These are phyloP conservation scores for Nesidiocoris tenuis DNA, from an alignment of 2,888 invertebrate species.

Conservation along the genomic window DNA sequence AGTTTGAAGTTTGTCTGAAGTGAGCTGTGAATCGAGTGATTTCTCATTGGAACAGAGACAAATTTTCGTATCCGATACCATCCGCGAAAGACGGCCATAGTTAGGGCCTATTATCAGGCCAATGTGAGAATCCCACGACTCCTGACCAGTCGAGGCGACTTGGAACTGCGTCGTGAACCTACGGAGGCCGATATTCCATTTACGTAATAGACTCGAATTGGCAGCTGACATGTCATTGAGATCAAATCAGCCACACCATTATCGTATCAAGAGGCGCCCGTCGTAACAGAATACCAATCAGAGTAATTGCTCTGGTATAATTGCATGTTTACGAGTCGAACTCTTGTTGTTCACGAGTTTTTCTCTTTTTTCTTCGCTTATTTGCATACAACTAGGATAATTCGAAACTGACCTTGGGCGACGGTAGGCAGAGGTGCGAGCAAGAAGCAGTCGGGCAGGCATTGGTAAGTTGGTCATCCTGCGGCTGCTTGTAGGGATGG, in stretches of 20 bases:
- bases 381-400: not conserved
- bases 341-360: not conserved
- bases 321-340: not conserved
- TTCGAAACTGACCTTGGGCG: constrained; percentile 28
- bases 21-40: too few species aligned
- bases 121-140: too few species aligned
- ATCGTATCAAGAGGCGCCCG: not conserved
- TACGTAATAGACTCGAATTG: not conserved
- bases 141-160: too few species aligned
- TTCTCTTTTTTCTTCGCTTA: not conserved
- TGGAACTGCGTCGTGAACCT: not conserved
- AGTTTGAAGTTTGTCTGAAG: too few species aligned
- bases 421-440: constrained; percentile 88
- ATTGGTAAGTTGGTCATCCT: constrained; percentile 67
- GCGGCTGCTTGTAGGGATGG: constrained; percentile 90
- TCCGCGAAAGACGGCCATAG: too few species aligned
- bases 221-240: not conserved
- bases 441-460: constrained; percentile 94
- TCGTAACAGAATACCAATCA: not conserved
- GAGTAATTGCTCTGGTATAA: not conserved
- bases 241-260: too few species aligned
- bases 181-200: not conserved
- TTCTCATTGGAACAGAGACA: too few species aligned
- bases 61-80: too few species aligned
- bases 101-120: too few species aligned